phyloP scores from a whole-genome alignment of 92 coral and sea anemone species.

The Chrysogorgia sp. region DNA sequence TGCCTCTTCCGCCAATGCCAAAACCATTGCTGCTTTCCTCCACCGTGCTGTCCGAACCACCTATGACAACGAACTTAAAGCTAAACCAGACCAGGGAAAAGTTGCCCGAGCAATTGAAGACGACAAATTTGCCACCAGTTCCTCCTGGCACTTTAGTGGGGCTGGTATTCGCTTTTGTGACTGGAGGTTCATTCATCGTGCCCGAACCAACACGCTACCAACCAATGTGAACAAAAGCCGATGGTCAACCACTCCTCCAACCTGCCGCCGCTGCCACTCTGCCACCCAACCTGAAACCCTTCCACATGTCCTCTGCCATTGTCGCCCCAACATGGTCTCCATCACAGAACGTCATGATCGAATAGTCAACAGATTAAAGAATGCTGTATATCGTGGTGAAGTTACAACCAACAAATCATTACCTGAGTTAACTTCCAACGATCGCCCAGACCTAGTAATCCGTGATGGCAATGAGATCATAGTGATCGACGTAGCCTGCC shows the following conservation, averaged over 20 bases:
- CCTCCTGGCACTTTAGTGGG: constrained; percentile 27
- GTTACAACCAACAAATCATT: constrained; percentile 4
- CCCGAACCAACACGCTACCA: constrained; percentile 46
- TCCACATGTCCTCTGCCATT: constrained; percentile 34
- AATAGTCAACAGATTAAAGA: neutral
- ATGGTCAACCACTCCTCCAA: neutral
- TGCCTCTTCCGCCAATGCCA: neutral
- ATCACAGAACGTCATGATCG: constrained; percentile 23
- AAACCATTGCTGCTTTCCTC: neutral
- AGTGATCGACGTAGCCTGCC: constrained; percentile 33
- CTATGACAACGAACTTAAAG: neutral
- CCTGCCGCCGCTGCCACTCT: constrained; percentile 17
- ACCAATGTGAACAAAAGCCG: constrained; percentile 49
- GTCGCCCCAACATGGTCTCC: constrained; percentile 36
- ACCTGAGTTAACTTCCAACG: constrained; percentile 4
- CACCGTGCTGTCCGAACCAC: neutral
- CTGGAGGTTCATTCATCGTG: constrained; percentile 54
- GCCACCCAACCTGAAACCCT: constrained; percentile 13
- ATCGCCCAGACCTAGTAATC: constrained; percentile 32
- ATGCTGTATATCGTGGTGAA: constrained; percentile 19
- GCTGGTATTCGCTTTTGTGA: constrained; percentile 28
- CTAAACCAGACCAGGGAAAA: constrained; percentile 34
- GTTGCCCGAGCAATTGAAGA: constrained; percentile 21
- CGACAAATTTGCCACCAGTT: neutral
- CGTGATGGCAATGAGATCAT: constrained; percentile 8